Conservation (phyloP, 2,888 invertebrate species). For the Copidosoma aretas region DNA sequence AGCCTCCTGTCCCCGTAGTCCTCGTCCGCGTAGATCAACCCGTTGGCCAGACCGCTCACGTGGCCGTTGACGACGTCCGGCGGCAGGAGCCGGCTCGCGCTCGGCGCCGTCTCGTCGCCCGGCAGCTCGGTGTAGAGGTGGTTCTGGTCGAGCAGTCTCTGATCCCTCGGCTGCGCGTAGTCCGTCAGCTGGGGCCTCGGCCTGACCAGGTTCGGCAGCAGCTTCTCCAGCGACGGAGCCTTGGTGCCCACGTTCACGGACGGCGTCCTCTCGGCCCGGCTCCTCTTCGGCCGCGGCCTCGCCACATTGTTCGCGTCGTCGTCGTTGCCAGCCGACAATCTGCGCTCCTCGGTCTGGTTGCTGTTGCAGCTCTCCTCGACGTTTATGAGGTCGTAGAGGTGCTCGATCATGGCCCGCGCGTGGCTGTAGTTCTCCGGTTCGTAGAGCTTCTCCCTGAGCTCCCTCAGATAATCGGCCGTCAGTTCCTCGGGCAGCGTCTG, state of each 20-base stretch:
- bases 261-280: conserved; percentile 61
- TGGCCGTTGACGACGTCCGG: conserved; percentile 50
- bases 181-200: conserved; percentile 59
- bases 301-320: conserved; percentile 71
- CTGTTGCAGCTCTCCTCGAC: conserved; percentile 72
- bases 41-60: conserved; percentile 42
- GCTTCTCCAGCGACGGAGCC: conserved; percentile 68
- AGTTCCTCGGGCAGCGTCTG: conserved; percentile 79
- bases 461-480: conserved; percentile 75
- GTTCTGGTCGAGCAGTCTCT: conserved; percentile 57
- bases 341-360: conserved; percentile 64
- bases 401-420: conserved; percentile 79
- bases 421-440: conserved; percentile 77
- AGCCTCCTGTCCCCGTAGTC: conserved; percentile 56
- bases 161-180: conserved; percentile 63
- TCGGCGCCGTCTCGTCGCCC: conserved; percentile 61
- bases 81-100: conserved; percentile 58
- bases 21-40: conserved; percentile 16
- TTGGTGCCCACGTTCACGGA: conserved; percentile 68
- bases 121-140: conserved; percentile 72
- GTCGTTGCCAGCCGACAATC: conserved; percentile 30
- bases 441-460: conserved; percentile 72
- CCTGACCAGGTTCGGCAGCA: conserved; percentile 63
- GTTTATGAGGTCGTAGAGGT: conserved; percentile 76
- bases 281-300: conserved; percentile 58